A percentile compares a stretch with the other conserved stretches of the same genome.
Conservation (phyloP, 2,888 invertebrate species). For the Heteropelma amictum region DNA sequence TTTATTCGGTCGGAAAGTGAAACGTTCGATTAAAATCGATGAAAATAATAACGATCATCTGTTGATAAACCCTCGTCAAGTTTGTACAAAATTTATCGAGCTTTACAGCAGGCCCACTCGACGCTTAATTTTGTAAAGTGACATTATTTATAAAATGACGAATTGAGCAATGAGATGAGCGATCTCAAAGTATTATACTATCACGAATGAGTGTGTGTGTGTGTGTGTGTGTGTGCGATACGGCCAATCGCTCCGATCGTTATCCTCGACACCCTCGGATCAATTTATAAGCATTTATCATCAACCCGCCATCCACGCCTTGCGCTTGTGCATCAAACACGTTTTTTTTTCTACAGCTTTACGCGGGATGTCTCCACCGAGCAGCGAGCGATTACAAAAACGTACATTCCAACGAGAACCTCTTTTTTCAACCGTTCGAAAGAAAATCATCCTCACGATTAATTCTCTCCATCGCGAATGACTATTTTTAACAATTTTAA, state of each 20-base stretch:
- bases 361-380: background rate
- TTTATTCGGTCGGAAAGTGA: no score
- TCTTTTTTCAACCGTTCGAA: no score
- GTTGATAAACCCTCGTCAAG: no score
- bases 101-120: background rate
- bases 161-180: constrained; percentile 36
- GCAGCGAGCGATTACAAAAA: background rate
- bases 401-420: no score
- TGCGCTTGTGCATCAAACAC: background rate
- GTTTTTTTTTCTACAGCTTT: background rate
- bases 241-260: constrained; percentile 35
- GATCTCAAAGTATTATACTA: constrained; percentile 17
- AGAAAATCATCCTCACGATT: no score
- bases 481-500: no score
- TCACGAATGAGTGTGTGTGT: background rate
- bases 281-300: constrained; percentile 32
- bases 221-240: background rate
- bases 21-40: background rate
- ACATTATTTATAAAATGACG: constrained; percentile 14
- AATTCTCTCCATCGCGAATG: no score
- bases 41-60: background rate
- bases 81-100: constrained; percentile 4
- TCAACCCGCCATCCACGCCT: constrained; percentile 24
- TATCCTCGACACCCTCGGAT: constrained; percentile 43
- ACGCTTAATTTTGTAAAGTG: constrained; percentile 23